Conservation (phyloP, 1,140 invertebrate species). For the Papilio polytes region DNA sequence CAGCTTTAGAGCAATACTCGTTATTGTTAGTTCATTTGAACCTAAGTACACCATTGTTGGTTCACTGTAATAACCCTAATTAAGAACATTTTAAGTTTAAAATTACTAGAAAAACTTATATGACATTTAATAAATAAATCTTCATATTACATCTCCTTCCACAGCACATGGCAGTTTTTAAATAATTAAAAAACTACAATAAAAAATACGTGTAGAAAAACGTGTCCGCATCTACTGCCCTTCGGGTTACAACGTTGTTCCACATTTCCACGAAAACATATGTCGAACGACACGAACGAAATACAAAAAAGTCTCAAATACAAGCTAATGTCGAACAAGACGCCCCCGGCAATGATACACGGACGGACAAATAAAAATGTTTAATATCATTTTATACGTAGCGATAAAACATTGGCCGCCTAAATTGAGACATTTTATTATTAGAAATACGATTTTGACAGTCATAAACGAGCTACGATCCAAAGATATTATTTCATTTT, state of each 20-base stretch:
- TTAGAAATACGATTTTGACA: conserved; percentile 81
- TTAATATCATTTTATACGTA: conserved; percentile 72
- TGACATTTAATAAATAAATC: too few species aligned
- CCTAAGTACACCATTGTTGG: too few species aligned
- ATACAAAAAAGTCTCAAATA: conserved; percentile 40
- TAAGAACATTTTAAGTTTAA: too few species aligned
- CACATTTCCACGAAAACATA: conserved; percentile 55
- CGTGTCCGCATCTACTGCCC: conserved; percentile 49
- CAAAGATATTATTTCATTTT: conserved; percentile 75
- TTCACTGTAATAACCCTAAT: too few species aligned
- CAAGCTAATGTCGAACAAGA: conserved; percentile 35
- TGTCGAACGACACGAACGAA: conserved; percentile 28
- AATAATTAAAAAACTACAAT: not conserved
- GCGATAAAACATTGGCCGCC: conserved; percentile 75
- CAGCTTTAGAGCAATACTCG: too few species aligned
- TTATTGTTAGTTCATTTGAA: too few species aligned
- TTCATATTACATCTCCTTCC: too few species aligned
- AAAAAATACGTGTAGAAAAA: conserved; percentile 52
- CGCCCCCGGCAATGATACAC: conserved; percentile 56
- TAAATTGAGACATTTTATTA: conserved; percentile 82
- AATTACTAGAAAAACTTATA: too few species aligned
- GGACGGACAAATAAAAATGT: conserved; percentile 68
- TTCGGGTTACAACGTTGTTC: conserved; percentile 65
- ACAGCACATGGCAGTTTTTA: too few species aligned
- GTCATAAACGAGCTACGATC: conserved; percentile 71